These are phyloP conservation scores for Neopipo cinnamomea DNA, from an alignment of 2,113 vertebrate genomes.

Conservation along the genomic window DNA sequence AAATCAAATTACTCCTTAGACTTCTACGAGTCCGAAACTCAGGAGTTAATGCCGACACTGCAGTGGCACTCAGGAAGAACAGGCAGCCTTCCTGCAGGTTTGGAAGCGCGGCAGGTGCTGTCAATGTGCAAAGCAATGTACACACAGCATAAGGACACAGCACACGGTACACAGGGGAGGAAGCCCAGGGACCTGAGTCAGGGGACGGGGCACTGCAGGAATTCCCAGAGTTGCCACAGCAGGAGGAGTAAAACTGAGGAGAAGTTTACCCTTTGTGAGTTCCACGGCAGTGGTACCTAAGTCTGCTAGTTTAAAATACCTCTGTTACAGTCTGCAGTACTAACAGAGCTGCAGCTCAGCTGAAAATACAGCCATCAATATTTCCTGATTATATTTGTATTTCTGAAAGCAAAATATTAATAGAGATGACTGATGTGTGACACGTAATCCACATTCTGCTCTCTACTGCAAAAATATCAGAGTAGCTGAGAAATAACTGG, in stretches of 20 bases:
- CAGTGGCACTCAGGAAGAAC: background rate
- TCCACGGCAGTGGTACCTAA: background rate
- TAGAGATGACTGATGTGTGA: background rate
- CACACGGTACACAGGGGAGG: background rate
- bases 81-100: background rate
- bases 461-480: background rate
- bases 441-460: background rate
- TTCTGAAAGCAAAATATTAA: constrained; percentile 11
- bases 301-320: background rate
- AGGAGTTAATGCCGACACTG: background rate
- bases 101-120: background rate
- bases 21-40: background rate
- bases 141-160: background rate
- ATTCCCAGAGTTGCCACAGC: background rate
- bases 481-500: background rate
- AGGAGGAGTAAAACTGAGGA: background rate
- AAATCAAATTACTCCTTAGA: background rate
- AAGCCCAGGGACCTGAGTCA: background rate
- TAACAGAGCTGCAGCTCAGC: background rate
- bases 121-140: background rate
- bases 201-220: background rate
- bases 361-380: background rate
- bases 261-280: background rate
- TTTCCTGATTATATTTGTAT: background rate
- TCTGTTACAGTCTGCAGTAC: background rate